phyloP scores from a whole-genome alignment of 64 coral and sea anemone genomes.

The Trachythela sp. region DNA sequence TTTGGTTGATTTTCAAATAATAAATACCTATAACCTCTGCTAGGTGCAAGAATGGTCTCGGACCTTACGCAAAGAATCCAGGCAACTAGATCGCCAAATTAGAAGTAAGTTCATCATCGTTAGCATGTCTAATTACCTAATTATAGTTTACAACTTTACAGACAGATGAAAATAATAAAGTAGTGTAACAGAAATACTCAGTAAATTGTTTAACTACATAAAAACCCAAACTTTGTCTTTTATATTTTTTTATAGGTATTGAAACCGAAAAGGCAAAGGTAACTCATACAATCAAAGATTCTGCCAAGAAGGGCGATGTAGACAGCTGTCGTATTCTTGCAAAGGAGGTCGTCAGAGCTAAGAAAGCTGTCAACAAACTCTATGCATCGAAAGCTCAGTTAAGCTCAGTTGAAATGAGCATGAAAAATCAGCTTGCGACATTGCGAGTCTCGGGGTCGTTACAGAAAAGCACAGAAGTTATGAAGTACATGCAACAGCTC shows the following conservation, averaged over 20 bases:
- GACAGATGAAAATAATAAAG: too few relatives aligned
- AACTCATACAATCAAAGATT: slow-evolving; percentile 65
- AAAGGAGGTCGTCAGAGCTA: slow-evolving; percentile 76
- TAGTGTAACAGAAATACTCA: too few relatives aligned
- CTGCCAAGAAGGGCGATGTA: slow-evolving; percentile 81
- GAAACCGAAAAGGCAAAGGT: slow-evolving; percentile 82
- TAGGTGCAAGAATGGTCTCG: slow-evolving; percentile 91
- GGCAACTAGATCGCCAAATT: slow-evolving; percentile 80
- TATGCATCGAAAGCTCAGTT: slow-evolving; percentile 93
- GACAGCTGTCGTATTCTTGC: slow-evolving; percentile 74
- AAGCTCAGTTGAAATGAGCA: slow-evolving; percentile 93
- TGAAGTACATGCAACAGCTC: slow-evolving; percentile 79
- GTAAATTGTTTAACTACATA: too few relatives aligned
- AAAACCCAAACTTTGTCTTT: neutral
- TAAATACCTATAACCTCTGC: too few relatives aligned
- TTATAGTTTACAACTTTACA: too few relatives aligned
- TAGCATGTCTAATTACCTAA: neutral
- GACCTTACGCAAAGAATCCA: slow-evolving; percentile 68
- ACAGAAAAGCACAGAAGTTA: slow-evolving; percentile 91
- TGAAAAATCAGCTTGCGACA: slow-evolving; percentile 90
- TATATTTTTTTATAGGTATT: slow-evolving; percentile 47
- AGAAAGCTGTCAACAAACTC: slow-evolving; percentile 79
- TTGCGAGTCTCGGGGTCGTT: slow-evolving; percentile 70
- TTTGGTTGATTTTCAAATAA: too few relatives aligned
- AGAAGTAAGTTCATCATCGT: slow-evolving; percentile 52